Evolutionary conservation across 1,140 invertebrate species (phyloP).

Genomic region (Penaeus indicus): DNA sequence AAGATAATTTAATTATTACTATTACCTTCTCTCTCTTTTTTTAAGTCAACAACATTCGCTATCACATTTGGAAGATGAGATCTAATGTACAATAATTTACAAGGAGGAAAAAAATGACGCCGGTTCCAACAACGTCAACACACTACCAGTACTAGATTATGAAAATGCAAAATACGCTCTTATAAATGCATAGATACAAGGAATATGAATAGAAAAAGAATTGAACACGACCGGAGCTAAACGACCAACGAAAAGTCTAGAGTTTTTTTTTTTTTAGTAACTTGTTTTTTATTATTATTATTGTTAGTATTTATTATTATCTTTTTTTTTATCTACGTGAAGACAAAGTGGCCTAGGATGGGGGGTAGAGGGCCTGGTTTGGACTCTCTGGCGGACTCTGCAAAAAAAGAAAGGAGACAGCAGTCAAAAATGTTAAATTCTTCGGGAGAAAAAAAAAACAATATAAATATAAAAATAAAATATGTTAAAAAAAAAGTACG

Average conservation of each 20-base stretch:
- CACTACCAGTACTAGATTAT: conserved; percentile 52
- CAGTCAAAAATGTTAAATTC: background rate
- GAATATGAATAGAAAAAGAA: conserved; percentile 29
- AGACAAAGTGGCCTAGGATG: conserved; percentile 17
- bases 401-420: conserved; percentile 24
- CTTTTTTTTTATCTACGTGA: background rate
- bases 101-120: conserved; percentile 32
- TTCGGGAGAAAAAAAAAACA: conserved; percentile 23
- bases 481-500: background rate
- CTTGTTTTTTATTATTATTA: background rate
- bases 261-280: background rate
- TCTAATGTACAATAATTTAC: conserved; percentile 50
- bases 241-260: too few species aligned
- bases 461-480: background rate
- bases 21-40: too few species aligned
- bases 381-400: conserved; percentile 59
- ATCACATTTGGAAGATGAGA: conserved; percentile 44
- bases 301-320: background rate
- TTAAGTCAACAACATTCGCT: conserved; percentile 36
- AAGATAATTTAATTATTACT: conserved; percentile 17
- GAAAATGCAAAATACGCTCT: conserved; percentile 62
- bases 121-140: conserved; percentile 18
- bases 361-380: background rate
- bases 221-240: conserved; percentile 17
- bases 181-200: conserved; percentile 62